These are phyloP conservation scores for Lemur catta DNA, from an alignment of 2,797 vertebrate genomes.

Conservation along the genomic window DNA sequence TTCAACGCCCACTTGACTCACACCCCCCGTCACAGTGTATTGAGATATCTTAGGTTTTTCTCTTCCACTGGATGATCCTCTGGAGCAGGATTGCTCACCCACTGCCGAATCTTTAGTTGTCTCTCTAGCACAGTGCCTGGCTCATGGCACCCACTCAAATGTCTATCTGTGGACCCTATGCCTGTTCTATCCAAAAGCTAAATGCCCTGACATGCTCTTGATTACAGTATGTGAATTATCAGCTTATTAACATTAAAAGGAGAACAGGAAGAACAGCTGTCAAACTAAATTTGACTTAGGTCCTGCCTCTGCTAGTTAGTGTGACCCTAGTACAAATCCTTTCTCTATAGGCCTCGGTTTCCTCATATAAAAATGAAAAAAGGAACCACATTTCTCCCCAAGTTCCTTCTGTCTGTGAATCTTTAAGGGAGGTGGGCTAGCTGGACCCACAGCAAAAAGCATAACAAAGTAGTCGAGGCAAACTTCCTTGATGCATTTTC, in stretches of 20 bases:
- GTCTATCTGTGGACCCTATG: not conserved
- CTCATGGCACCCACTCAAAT: not conserved
- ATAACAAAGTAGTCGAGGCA: not conserved
- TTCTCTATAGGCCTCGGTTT: not conserved
- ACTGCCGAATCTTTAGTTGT: not conserved
- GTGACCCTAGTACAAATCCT: not conserved
- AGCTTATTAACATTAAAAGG: not conserved
- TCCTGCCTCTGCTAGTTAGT: not conserved
- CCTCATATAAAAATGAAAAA: not conserved
- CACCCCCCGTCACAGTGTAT: fast-evolving
- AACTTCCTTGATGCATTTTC: not conserved
- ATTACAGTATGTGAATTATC: not conserved
- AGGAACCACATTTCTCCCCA: not conserved
- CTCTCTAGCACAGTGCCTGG: not conserved
- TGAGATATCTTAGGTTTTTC: not conserved
- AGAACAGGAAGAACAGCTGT: not conserved
- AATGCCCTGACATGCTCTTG: not conserved
- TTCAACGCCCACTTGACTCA: fast-evolving
- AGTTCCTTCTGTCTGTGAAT: not conserved
- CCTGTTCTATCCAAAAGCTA: not conserved
- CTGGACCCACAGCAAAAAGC: not conserved
- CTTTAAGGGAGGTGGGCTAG: not conserved
- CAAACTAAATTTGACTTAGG: not conserved
- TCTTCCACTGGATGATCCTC: not conserved
- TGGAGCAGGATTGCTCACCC: not conserved